A percentile compares a stretch with the other conserved stretches of the same genome.
Conservation (phyloP, 2,888 invertebrate genomes). For the Altica lythri region DNA sequence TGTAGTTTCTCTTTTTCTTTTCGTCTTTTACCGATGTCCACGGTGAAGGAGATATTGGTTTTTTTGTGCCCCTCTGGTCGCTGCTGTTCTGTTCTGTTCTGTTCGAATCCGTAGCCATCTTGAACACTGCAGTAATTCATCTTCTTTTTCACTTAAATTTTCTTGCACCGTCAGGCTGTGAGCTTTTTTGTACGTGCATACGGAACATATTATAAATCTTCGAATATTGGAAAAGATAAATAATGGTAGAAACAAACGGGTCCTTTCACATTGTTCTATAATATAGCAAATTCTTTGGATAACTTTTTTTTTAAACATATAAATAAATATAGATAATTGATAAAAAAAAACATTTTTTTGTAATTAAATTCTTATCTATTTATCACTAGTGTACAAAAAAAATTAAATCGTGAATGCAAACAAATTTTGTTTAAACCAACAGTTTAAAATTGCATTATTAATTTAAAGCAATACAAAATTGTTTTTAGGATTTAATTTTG, state of each 20-base stretch:
- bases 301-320: no score
- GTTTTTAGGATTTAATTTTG: no score
- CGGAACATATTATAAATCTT: constrained; percentile 31
- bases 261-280: constrained; percentile 12
- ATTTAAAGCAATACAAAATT: no score
- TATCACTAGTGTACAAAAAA: no score
- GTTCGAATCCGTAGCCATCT: constrained; percentile 51
- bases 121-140: constrained; percentile 53
- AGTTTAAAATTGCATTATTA: no score
- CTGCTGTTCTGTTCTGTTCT: constrained; percentile 43
- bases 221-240: constrained; percentile 35
- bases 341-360: no score
- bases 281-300: no score
- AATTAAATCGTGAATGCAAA: no score
- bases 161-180: constrained; percentile 47
- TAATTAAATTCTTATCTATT: no score
- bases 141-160: constrained; percentile 53
- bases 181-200: constrained; percentile 35
- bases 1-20: constrained; percentile 46
- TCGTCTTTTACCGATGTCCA: constrained; percentile 49
- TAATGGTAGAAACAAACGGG: constrained; percentile 21
- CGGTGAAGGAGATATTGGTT: constrained; percentile 52
- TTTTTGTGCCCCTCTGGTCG: constrained; percentile 51
- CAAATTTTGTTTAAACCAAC: no score
- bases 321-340: no score